Evolutionary conservation across 2,113 vertebrate genomes (phyloP).

Genomic region (Larimichthys polyactis): DNA sequence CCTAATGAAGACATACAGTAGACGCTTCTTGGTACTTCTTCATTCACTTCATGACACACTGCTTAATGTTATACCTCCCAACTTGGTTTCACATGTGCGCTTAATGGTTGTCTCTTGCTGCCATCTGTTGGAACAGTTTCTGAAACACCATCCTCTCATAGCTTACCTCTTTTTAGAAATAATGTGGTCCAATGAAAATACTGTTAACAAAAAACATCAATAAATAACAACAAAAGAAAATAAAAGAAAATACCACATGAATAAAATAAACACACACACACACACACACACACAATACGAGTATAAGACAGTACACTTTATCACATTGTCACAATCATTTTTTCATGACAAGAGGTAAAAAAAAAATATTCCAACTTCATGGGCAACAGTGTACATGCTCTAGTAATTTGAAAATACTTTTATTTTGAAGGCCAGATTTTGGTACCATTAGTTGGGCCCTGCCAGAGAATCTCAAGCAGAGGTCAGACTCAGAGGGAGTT

Average conservation of each 20-base stretch:
- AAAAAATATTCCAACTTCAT: no score
- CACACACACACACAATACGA: neutral
- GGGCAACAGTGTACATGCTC: no score
- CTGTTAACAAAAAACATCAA: neutral
- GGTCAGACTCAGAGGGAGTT: no score
- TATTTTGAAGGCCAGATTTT: no score
- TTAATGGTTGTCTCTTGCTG: constrained; percentile 12
- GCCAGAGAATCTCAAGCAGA: no score
- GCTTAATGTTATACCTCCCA: neutral
- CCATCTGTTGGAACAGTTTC: constrained; percentile 57
- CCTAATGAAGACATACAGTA: neutral
- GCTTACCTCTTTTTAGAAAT: neutral
- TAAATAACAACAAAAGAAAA: neutral
- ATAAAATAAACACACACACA: neutral
- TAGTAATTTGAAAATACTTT: no score
- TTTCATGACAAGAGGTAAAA: no score
- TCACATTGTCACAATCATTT: no score
- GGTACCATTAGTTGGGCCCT: no score
- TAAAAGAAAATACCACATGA: neutral
- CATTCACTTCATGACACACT: neutral
- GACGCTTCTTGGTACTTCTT: neutral
- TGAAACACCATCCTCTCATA: neutral
- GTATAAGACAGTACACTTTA: neutral
- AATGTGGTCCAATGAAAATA: neutral
- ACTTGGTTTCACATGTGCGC: neutral